A percentile compares a stretch with the other conserved stretches of the same genome.
These are phyloP conservation scores for Apodemia zela DNA, from an alignment of 2,888 invertebrate species.

Conservation along the genomic window DNA sequence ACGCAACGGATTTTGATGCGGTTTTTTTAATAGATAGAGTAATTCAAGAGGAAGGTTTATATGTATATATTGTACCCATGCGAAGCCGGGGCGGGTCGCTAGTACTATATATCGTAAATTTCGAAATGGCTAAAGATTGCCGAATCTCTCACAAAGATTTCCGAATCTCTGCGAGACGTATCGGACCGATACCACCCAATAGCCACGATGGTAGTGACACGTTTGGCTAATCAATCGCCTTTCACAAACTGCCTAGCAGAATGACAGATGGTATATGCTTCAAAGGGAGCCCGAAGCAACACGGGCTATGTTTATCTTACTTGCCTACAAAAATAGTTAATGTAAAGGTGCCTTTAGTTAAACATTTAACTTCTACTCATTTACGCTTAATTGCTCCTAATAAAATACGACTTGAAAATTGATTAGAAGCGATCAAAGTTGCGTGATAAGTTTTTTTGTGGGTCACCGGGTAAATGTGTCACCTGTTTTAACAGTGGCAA, in stretches of 20 bases:
- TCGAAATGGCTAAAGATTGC: no score
- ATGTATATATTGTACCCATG: no score
- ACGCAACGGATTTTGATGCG: no score
- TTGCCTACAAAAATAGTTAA: not conserved
- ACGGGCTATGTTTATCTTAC: not conserved
- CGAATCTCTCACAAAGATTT: no score
- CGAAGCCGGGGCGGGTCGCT: no score
- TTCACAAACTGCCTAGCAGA: not conserved
- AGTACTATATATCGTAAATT: no score
- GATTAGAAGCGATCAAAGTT: not conserved
- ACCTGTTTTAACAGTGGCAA: not conserved
- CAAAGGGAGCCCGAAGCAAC: not conserved
- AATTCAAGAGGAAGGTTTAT: no score
- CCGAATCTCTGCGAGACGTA: no score
- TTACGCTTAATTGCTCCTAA: slow-evolving; percentile 7
- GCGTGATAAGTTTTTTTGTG: slow-evolving; percentile 14
- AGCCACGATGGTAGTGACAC: no score
- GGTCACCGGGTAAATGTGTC: slow-evolving; percentile 3
- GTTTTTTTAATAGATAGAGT: no score
- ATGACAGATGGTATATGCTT: not conserved
- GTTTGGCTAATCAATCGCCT: no score
- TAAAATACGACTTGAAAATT: slow-evolving; percentile 1
- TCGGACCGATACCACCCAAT: no score
- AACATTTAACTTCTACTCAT: not conserved
- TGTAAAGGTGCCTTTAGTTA: not conserved